Base-by-base conservation (phyloP, 2,113 vertebrate genomes). In the Phalacrocorax carbo region DNA sequence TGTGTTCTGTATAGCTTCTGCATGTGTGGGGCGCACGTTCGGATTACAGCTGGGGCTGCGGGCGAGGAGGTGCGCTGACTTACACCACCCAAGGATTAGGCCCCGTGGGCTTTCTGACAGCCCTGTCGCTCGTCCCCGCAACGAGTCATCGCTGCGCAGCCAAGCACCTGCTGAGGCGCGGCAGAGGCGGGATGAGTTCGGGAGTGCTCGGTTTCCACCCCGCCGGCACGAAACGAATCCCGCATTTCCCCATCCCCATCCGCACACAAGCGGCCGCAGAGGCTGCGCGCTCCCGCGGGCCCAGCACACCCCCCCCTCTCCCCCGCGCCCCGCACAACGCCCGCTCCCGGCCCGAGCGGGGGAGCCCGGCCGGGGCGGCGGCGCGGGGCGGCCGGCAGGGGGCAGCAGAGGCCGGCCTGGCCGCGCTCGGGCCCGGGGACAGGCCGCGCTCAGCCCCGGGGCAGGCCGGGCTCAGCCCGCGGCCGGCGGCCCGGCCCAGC, bases 151-250 rank as follows among this genome's bases (percentile, higher is more conserved):
- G 2, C 89, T 15, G 22, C 15, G 1, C 44, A 4, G 27, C 5
- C 25, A 3, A 18, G 49, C 70, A 1, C 2, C 22, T 11, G 1
- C 64, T 3, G 32, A 8, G 11, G 46, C 3, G 4, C 4, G 3
- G 34, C 55, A 17, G 34, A 4, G 34, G 34, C 42, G 22, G 55
- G 25, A 30, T 5, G 16, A 42, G 17, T 10, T 15, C 0, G 15
- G n/a, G 8, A 29, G 29, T 2, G 1, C 10, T 44, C 7, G 8
- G 7, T 7, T 82, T 23, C n/a, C 70, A 9, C 40, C 29, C 34
- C 69, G 3, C 21, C 0, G 12, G 40, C 46, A 8, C n/a, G 26
- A 48, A 66, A 46, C 42, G 13, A 10, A 46, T 19, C 7, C 54
- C 38, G 3, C 14, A 34, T 60, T 30, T 15, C 38, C 73, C 8